Evolutionary conservation across 2,113 vertebrate genomes (phyloP).

Genomic region (Mellivora capensis): DNA sequence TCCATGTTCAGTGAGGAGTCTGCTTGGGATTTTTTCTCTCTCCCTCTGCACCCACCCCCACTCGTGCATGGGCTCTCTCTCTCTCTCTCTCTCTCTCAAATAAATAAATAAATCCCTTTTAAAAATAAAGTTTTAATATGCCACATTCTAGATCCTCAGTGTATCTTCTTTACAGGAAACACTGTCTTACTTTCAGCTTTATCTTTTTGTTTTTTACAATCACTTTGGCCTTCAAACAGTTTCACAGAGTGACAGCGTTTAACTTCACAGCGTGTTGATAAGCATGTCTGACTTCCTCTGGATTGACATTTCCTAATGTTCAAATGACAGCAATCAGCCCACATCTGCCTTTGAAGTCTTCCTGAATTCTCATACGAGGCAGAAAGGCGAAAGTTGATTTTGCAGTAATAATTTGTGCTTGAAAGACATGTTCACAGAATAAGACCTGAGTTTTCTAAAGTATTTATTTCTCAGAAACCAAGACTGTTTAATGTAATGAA

Average conservation of each 20-base stretch:
- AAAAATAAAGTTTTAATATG: not conserved
- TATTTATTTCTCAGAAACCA: constrained; percentile 19
- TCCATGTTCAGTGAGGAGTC: not conserved
- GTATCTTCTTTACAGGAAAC: not conserved
- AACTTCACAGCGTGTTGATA: not conserved
- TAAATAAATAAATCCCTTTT: not conserved
- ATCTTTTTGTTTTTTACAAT: not conserved
- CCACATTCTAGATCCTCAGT: not conserved
- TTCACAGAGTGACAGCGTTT: constrained; percentile 28
- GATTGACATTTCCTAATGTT: constrained; percentile 21
- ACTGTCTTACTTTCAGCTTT: not conserved
- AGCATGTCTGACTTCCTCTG: not conserved
- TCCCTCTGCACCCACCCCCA: not conserved
- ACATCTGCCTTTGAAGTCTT: constrained; percentile 39
- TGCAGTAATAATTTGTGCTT: not conserved
- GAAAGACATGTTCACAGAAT: not conserved
- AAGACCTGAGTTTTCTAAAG: not conserved
- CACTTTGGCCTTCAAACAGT: not conserved
- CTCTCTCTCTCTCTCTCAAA: not conserved
- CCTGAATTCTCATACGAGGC: not conserved
- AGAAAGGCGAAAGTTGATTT: constrained; percentile 30
- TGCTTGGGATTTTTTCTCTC: not conserved
- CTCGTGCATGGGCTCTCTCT: not conserved
- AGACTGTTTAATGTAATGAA: constrained; percentile 25
- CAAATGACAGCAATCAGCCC: constrained; percentile 19